Evolutionary conservation across 2,888 invertebrate genomes (phyloP).

Genomic region (Athalia cordata): DNA sequence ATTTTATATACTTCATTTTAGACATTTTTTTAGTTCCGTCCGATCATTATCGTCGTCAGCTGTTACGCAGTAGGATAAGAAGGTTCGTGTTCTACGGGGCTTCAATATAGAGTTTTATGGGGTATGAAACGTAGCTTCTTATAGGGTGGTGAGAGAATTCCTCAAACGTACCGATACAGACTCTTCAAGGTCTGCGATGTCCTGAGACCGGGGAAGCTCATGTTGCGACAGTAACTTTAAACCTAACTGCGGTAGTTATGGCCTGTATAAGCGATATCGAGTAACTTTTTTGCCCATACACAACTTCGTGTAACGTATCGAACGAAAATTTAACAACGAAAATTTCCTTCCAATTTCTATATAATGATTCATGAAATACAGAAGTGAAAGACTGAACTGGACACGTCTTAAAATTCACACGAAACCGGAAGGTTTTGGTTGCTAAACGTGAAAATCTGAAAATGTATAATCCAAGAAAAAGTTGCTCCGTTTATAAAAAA

Average conservation of each 20-base stretch:
- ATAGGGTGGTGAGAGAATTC: conserved; percentile 3
- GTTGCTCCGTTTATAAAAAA: too few relatives aligned
- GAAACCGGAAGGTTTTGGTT: too few relatives aligned
- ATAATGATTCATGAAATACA: too few relatives aligned
- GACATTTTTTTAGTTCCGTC: too few relatives aligned
- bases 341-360: neutral
- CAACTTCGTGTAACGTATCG: neutral
- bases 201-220: conserved; percentile 28
- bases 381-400: too few relatives aligned
- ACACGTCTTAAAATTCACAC: too few relatives aligned
- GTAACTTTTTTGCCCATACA: conserved; percentile 31
- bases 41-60: conserved; percentile 3
- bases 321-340: neutral
- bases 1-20: neutral
- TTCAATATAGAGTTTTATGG: conserved; percentile 15
- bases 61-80: neutral
- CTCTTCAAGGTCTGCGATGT: conserved; percentile 7
- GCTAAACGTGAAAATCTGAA: too few relatives aligned
- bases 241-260: conserved; percentile 24
- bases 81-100: neutral
- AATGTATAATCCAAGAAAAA: too few relatives aligned
- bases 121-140: neutral
- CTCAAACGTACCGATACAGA: neutral
- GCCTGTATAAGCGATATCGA: conserved; percentile 20
- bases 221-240: conserved; percentile 40